phyloP scores from a whole-genome alignment of 2,888 invertebrate species.

The Hirtodrosophila trivittata region DNA sequence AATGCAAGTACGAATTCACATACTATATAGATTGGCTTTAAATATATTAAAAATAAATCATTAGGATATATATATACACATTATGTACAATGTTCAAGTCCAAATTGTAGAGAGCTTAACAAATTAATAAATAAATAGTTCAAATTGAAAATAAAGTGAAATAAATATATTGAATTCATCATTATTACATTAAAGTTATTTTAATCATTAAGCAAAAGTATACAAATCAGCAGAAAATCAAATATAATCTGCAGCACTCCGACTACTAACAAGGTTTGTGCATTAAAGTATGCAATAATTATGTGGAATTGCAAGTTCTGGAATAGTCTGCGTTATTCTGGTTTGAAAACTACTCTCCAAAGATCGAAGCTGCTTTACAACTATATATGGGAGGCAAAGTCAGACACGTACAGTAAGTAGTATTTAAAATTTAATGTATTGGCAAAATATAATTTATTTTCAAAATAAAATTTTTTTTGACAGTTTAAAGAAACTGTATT shows the following conservation, averaged over 20 bases:
- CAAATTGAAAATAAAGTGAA: slow-evolving; percentile 18
- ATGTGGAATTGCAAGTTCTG: too few relatives aligned
- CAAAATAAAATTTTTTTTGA: slow-evolving; percentile 9
- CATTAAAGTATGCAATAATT: too few relatives aligned
- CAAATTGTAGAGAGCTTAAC: slow-evolving; percentile 62
- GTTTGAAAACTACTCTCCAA: too few relatives aligned
- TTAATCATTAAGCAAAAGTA: too few relatives aligned
- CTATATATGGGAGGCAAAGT: too few relatives aligned
- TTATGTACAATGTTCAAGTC: slow-evolving; percentile 49
- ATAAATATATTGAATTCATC: not conserved
- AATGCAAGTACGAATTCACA: not conserved
- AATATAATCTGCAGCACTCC: too few relatives aligned
- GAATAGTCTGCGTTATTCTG: too few relatives aligned
- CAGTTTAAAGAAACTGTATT: slow-evolving; percentile 9
- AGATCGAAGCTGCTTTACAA: too few relatives aligned
- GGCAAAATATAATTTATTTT: slow-evolving; percentile 54
- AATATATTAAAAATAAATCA: slow-evolving; percentile 23
- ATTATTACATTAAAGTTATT: not conserved
- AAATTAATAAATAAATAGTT: slow-evolving; percentile 37
- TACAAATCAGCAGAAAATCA: too few relatives aligned
- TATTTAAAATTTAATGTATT: slow-evolving; percentile 7
- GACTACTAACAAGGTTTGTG: too few relatives aligned
- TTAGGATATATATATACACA: slow-evolving; percentile 30
- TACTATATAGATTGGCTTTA: slow-evolving; percentile 16
- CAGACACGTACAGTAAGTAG: too few relatives aligned